These are phyloP conservation scores for Phalloptychus januarius DNA, from an alignment of 2,797 vertebrate genomes.

Conservation along the genomic window DNA sequence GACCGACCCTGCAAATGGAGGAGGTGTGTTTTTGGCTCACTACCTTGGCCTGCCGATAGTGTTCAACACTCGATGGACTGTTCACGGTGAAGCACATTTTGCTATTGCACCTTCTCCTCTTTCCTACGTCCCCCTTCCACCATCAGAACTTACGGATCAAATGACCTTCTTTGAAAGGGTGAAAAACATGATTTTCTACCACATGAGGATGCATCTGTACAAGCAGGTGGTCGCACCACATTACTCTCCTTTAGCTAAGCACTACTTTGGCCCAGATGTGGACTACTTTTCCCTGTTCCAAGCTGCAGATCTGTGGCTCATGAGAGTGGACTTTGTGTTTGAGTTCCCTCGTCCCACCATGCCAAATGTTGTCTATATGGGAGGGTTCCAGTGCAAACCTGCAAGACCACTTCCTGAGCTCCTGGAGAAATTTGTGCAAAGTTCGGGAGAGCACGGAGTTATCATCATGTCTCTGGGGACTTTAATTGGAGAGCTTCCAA, in stretches of 20 bases:
- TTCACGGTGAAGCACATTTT: slow-evolving; percentile 59
- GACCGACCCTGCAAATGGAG: slow-evolving; percentile 66
- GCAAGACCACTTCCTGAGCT: slow-evolving; percentile 69
- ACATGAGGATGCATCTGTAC: slow-evolving; percentile 52
- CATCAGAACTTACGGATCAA: slow-evolving; percentile 44
- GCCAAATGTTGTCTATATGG: slow-evolving; percentile 82
- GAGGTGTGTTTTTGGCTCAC: slow-evolving; percentile 65
- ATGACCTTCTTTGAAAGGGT: slow-evolving; percentile 58
- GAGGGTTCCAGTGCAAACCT: slow-evolving; percentile 82
- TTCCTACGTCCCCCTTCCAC: slow-evolving; percentile 57
- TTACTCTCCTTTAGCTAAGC: slow-evolving; percentile 40
- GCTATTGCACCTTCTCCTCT: slow-evolving; percentile 58
- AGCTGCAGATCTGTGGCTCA: slow-evolving; percentile 81
- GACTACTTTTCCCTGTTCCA: slow-evolving; percentile 65
- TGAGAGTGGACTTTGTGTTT: slow-evolving; percentile 82
- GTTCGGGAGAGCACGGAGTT: slow-evolving; percentile 77
- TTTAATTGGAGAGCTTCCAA: slow-evolving; percentile 64
- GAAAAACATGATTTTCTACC: slow-evolving; percentile 47
- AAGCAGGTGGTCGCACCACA: slow-evolving; percentile 44
- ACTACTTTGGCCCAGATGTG: slow-evolving; percentile 40
- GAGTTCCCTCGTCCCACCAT: slow-evolving; percentile 83
- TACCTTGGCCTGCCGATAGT: slow-evolving; percentile 60
- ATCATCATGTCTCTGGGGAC: slow-evolving; percentile 83
- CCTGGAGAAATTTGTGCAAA: slow-evolving; percentile 77
- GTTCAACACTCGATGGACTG: slow-evolving; percentile 56